phyloP scores from a whole-genome alignment of 2,888 invertebrate species.

The Ochropacha duplaris region DNA sequence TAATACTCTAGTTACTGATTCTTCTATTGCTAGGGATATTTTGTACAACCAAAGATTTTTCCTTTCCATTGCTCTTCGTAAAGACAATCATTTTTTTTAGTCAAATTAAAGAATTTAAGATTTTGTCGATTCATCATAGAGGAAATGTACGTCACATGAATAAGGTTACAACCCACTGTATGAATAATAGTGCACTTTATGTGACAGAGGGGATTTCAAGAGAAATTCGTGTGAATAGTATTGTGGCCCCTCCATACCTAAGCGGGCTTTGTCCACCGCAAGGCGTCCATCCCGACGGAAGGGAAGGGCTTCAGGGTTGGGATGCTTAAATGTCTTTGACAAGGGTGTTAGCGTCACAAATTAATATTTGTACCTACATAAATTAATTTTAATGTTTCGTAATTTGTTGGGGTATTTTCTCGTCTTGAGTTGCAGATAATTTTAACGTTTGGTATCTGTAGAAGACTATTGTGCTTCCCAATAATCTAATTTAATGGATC shows the following conservation, averaged over 20 bases:
- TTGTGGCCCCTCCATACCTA: conserved; percentile 31
- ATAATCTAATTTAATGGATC: no score
- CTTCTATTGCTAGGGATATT: no score
- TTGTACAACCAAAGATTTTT: no score
- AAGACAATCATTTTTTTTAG: conserved; percentile 34
- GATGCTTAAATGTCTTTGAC: conserved; percentile 42
- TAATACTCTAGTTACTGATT: no score
- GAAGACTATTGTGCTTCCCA: no score
- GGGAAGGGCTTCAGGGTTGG: conserved; percentile 33
- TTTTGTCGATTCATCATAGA: conserved; percentile 58
- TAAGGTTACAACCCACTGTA: conserved; percentile 48
- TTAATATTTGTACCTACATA: conserved; percentile 49
- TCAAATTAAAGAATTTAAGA: conserved; percentile 26
- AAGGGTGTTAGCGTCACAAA: conserved; percentile 52
- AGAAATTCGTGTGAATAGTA: conserved; percentile 63
- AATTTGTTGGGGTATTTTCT: conserved; percentile 12
- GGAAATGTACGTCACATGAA: conserved; percentile 58
- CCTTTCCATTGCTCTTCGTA: not conserved
- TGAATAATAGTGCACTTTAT: conserved; percentile 74
- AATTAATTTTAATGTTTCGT: conserved; percentile 40
- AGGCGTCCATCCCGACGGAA: conserved; percentile 41
- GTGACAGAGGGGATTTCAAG: conserved; percentile 62
- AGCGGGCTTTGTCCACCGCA: conserved; percentile 58
- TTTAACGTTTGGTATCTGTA: no score
- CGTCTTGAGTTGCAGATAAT: no score